phyloP scores from a whole-genome alignment of 2,888 invertebrate species.

The Scaptomyza cyrtandrae region DNA sequence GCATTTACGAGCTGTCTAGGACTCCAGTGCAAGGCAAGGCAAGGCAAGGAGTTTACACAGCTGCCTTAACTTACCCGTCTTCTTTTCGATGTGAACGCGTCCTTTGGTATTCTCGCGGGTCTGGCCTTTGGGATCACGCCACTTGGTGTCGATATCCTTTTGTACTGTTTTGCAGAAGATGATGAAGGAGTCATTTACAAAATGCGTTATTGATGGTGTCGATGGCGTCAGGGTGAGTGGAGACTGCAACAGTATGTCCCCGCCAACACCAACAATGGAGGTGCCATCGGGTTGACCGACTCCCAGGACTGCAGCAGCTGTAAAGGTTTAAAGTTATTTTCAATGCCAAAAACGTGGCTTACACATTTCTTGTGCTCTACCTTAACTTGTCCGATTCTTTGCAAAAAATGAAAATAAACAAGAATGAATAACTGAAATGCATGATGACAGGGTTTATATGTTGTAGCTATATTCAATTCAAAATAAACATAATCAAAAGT shows the following conservation, averaged over 20 bases:
- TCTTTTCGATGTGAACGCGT: conserved; percentile 84
- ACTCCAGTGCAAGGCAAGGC: not conserved
- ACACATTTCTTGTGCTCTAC: no score
- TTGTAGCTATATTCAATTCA: no score
- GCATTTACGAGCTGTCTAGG: conserved; percentile 5
- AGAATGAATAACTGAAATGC: no score
- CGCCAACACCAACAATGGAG: conserved; percentile 5
- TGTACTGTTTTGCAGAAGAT: conserved; percentile 83
- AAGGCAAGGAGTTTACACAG: not conserved
- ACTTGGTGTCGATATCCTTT: conserved; percentile 81
- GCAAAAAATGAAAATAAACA: no score
- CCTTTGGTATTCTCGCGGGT: conserved; percentile 83
- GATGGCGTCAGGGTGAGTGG: conserved; percentile 81
- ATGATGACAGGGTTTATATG: no score
- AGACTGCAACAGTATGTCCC: conserved; percentile 20
- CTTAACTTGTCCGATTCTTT: no score
- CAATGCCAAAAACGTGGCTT: no score
- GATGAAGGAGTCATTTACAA: conserved; percentile 85
- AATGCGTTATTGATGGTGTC: conserved; percentile 83
- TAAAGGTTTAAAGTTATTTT: conserved; percentile 8
- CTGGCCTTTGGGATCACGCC: conserved; percentile 83
- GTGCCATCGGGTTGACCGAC: conserved; percentile 59
- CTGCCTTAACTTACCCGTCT: conserved; percentile 75
- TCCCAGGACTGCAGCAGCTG: conserved; percentile 65
- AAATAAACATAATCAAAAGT: no score